A percentile compares a stretch with the other conserved stretches of the same genome.
Evolutionary conservation across 2,113 vertebrate genomes (phyloP).

Genomic region (Micromys minutus): DNA sequence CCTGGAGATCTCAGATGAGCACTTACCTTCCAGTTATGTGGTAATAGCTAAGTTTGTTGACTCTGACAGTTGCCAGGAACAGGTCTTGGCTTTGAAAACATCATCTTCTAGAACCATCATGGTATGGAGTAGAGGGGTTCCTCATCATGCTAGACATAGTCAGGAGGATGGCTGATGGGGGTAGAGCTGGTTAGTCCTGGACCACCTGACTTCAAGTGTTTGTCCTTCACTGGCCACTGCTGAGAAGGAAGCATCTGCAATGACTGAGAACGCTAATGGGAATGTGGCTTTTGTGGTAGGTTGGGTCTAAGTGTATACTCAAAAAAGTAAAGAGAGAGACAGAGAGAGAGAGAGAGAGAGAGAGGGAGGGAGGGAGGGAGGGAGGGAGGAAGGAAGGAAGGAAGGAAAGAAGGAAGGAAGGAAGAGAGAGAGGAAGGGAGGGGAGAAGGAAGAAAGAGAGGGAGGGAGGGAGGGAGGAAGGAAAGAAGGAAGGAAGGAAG

Average conservation of each 20-base stretch:
- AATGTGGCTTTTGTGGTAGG: not conserved
- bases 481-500: too few species aligned
- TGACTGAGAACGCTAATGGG: not conserved
- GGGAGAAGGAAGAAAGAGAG: too few species aligned
- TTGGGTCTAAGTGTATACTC: not conserved
- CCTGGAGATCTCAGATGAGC: accelerated
- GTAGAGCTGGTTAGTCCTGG: not conserved
- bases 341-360: too few species aligned
- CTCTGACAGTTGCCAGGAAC: not conserved
- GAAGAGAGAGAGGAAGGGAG: accelerated
- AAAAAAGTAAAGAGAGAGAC: too few species aligned
- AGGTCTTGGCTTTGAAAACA: not conserved
- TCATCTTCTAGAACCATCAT: not conserved
- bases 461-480: too few species aligned
- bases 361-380: too few species aligned
- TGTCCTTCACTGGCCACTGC: not conserved
- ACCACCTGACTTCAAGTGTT: not conserved
- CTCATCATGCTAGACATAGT: not conserved
- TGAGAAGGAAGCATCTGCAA: not conserved
- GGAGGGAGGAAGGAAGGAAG: too few species aligned
- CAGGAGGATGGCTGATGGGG: too few species aligned
- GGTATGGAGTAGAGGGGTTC: not conserved
- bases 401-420: too few species aligned
- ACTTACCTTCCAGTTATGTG: not conserved
- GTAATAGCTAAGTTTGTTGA: accelerated